Evolutionary conservation across 2,113 vertebrate genomes (phyloP), one percentile per base, ranked within the genome.

Genomic region (Lethenteron camtschaticum): DNA sequence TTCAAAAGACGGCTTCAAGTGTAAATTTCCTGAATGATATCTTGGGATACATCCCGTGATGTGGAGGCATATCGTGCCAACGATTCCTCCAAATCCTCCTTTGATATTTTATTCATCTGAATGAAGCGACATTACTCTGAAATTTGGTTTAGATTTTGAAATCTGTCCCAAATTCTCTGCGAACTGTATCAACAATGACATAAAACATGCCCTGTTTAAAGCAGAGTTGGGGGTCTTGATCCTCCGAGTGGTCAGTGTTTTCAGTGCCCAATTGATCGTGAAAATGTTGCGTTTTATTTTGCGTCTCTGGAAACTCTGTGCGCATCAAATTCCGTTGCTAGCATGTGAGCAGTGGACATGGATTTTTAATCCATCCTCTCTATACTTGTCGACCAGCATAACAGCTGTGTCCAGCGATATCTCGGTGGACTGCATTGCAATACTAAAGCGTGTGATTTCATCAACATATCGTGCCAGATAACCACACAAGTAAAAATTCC

Each of bases 1-100:
- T 68, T 60, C 10, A 73, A 70, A 63, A 73, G 56, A 63, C 58
- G 68, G 72, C 72, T 73, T 57, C 68, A 70, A 57, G 71, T 71
- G 60, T 73, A 72, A 10, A 72, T 73, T 70, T 73, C 71, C 55
- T 73, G 71, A 72, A 72, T 73, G 68, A 72, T 73, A 57, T 69
- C 57, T 56, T 68, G 63, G 57, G 68, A 69, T 69, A 73, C 18
- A 41, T 73, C 72, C 57, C 68, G 20, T 68, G 68, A 70, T 69
- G 72, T 56, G 9, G 58, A 14, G 57, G 68, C 72, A 73, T 73
- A 73, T 56, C 63, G 69, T 55, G 70, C 71, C 57, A 72, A 71
- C 14, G 71, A 73, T 68, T 73, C 71, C 73, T 68, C 73, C 71
- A 73, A 18, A 55, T 73, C 71, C 57, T 68, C 57, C 66, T 71